Base-by-base conservation (phyloP, 23 tunicate species). In the Ascidia mentula region DNA sequence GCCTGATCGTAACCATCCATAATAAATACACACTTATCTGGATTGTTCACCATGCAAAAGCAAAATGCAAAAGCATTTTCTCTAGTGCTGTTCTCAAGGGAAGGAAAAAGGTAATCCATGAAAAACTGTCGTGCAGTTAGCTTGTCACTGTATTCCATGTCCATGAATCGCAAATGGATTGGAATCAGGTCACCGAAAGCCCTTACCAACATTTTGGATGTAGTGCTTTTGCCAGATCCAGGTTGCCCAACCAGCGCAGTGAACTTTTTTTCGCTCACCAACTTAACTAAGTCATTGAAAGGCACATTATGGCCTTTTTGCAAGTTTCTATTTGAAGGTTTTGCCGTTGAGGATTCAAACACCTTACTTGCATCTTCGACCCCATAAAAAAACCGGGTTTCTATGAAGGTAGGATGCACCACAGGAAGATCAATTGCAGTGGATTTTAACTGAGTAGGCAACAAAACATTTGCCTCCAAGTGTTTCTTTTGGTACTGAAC, bases 1-100 rank as follows among this genome's bases (percentile, higher is more conserved):
- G 61, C 80, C 39, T 76, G 60, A 38, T 76, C 80, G 60, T 20
- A 76, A 33, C 80, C 80, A 76, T 76, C 80, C 31, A 76, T 13
- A 8, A 76, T 76, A 39, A 76, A 40, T 22, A 76, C 80, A 76
- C 80, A 76, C 36, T 40, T 40, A 9, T 28, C 31, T 37, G 39
- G 80, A 30, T 76, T 76, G 18, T 40, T 12, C 12, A 76, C 59
- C 18, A 76, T 76, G 60, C 80, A 76, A 7, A n/a, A n/a, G n/a
- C n/a, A n/a, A n/a, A n/a, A n/a, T n/a, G 38, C 12, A 40, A 76
- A 76, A 31, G 61, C 80, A 13, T 20, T 15, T 40, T 39, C 22
- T n/a, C 28, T 20, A 13, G 18, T 12, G 9, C 31, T 17, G 20
- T 20, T 28, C n/a, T 31, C n/a, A 7, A 76, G 33, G 26, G 12